Evolutionary conservation across 2,797 vertebrate species (phyloP), one percentile per base, ranked within the genome.

Genomic region (Adrianichthys oophorus): DNA sequence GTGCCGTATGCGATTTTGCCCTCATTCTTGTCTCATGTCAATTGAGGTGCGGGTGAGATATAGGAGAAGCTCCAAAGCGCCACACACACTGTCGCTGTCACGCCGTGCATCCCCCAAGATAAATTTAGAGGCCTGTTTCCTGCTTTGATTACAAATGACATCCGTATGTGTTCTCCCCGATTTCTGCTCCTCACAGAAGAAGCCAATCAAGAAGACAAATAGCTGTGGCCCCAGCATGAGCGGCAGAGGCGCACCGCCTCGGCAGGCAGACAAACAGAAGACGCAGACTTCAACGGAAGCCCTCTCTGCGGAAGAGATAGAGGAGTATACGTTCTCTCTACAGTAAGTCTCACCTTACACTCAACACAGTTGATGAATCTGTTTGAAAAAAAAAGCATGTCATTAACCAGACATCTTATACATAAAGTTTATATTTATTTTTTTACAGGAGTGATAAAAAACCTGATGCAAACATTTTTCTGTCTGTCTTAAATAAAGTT

Each of bases 141-240:
- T 83, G 84, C 86, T 92, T 88, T 90, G 87, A 91, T 91, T 91
- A 87, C 84, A 88, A 88, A 90, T 81, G 83, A 90, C 81, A 86
- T 90, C 87, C 84, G 80, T 76, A 76, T 90, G 87, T 88, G 81
- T 82, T 86, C 80, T 72, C 80, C 79, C 78, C 68, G 78, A 85
- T 87, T 78, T 74, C 81, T 79, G 80, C 80, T 85, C 76, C 79
- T 80, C 90, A 87, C 90, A 91, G 90, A 92, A 91, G 85, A 89
- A 91, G 86, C 88, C 88, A 91, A 89, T 90, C 85, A 89, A 84
- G 82, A 90, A 90, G 87, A 88, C 89, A 86, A 88, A 88, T 81
- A 88, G 85, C 82, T 72, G 76, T 47, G 85, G 81, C 67, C 85
- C 67, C 83, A 84, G 87, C 80, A 57, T 80, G 84, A 87, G 86